phyloP scores from a whole-genome alignment of 2,888 invertebrate species.

The Drymonia ruficornis region DNA sequence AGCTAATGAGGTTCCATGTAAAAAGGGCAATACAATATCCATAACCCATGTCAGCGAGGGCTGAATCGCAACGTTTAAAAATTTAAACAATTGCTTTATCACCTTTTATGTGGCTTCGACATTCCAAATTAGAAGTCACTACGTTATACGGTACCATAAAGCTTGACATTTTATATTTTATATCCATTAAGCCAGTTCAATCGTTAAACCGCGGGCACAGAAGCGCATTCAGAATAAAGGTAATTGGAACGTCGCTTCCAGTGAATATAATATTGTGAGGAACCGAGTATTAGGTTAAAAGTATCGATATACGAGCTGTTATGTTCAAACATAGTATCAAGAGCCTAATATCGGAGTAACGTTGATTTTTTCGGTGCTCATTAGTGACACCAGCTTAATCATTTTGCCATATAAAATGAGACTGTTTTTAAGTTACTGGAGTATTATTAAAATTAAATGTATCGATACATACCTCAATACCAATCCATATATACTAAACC shows the following conservation, averaged over 20 bases:
- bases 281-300: background rate
- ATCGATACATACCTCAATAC: too few species aligned
- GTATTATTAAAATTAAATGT: too few species aligned
- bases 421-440: too few species aligned
- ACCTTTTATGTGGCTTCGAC: slow-evolving; percentile 2
- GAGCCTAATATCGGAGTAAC: background rate
- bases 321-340: background rate
- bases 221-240: slow-evolving; percentile 7
- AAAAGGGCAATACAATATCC: too few species aligned
- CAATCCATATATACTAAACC: too few species aligned
- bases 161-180: slow-evolving; percentile 4
- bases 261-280: slow-evolving; percentile 1
- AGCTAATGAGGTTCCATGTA: too few species aligned
- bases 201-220: background rate
- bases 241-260: slow-evolving; percentile 6
- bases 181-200: background rate
- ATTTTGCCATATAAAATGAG: too few species aligned
- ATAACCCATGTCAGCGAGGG: too few species aligned
- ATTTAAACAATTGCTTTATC: background rate
- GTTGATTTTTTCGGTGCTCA: too few species aligned
- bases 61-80: too few species aligned
- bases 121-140: slow-evolving; percentile 5
- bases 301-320: background rate
- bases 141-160: background rate
- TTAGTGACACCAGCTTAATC: too few species aligned